phyloP scores from a whole-genome alignment of 2,113 vertebrate genomes.

The Otis tarda region DNA sequence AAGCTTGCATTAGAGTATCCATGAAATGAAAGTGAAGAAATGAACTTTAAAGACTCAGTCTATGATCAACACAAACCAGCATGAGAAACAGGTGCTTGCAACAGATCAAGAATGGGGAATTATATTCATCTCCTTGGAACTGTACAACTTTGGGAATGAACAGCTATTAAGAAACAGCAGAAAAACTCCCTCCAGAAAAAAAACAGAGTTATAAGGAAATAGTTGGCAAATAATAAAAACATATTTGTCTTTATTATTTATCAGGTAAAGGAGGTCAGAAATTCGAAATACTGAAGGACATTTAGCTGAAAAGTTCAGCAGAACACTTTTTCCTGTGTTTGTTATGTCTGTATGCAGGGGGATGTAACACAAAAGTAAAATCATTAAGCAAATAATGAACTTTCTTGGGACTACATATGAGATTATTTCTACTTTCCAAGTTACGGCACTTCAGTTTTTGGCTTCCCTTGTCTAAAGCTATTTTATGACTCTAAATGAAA shows the following conservation, averaged over 20 bases:
- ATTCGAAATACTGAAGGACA: neutral
- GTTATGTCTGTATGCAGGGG: neutral
- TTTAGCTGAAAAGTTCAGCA: neutral
- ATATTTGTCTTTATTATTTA: neutral
- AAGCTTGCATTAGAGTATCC: neutral
- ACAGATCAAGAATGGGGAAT: neutral
- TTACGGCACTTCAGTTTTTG: constrained; percentile 3
- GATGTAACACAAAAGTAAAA: neutral
- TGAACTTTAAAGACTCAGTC: neutral
- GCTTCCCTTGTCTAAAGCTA: constrained; percentile 31
- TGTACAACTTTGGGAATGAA: neutral
- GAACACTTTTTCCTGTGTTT: too few species aligned
- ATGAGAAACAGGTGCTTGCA: neutral
- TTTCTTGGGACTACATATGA: neutral
- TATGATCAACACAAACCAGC: neutral
- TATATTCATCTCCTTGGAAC: neutral
- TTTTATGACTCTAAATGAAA: constrained; percentile 9
- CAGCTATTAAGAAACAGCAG: neutral
- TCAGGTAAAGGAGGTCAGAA: neutral
- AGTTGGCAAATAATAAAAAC: neutral
- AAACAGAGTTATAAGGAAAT: neutral
- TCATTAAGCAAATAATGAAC: neutral
- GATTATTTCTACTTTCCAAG: neutral
- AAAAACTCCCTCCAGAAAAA: neutral
- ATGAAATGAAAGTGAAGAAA: neutral